Base-by-base conservation (phyloP, 2,888 invertebrate species). In the Polydesmus complanatus region DNA sequence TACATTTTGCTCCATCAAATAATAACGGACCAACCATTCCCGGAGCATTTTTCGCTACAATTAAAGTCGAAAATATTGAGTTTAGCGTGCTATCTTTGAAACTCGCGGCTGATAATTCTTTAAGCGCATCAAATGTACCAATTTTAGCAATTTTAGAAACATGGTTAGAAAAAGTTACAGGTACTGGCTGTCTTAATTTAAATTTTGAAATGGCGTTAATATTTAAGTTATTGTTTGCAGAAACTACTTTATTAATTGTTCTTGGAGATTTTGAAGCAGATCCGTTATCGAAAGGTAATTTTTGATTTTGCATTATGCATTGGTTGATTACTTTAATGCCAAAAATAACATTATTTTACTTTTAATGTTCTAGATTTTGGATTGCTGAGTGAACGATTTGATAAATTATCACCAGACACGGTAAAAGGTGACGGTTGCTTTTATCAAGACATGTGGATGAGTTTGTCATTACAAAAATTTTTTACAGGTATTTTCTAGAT, bases 391-490 rank as follows among this genome's bases (percentile, higher is more conserved):
- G 22, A 51, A 18, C 55, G 27, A 5, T 55, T 55, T 26, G 19
- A 22, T n/a, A 55, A 27, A 14, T 27, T 55, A n/a, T n/a, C 27
- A 22, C 55, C 19, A n/a, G 26, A 55, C 18, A 26, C 14, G 14
- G 26, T 11, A 23, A 27, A 5, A 14, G n/a, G 18, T n/a, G 19
- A 27, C 25, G 25, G 19, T 11, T n/a, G n/a, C 11, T 27, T 22
- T n/a, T 70, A 68, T 64, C 72, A 73, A 65, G 73, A 74, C 66
- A 71, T 74, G 54, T 74, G 74, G 74, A 65, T 73, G 27, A 69
- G 68, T 52, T 66, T 67, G 50, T 67, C 70, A 48, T 63, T 63
- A 23, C 52, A 61, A 54, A 62, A 58, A 22, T 53, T 63, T 53
- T 63, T 62, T 50, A 66, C 66, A 62, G 65, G 66, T 65, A 21